These are phyloP conservation scores for Trachelus troglodyta DNA, from an alignment of 2,888 invertebrate species.

Conservation along the genomic window DNA sequence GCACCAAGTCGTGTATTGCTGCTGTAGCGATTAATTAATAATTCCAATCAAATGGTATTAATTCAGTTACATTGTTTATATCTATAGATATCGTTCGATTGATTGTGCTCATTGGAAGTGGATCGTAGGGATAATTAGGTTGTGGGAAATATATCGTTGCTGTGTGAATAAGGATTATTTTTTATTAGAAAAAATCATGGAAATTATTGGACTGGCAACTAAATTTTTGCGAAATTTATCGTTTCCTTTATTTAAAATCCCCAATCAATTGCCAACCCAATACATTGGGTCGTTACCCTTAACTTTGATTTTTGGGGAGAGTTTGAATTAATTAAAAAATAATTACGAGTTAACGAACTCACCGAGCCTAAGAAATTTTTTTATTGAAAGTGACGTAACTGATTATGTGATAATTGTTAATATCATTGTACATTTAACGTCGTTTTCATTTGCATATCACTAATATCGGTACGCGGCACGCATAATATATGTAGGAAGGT, in stretches of 20 bases:
- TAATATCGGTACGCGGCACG: not conserved
- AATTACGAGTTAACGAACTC: not conserved
- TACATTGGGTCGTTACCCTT: not conserved
- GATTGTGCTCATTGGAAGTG: not conserved
- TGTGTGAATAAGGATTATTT: not conserved
- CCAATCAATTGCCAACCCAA: no score
- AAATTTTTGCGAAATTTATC: no score
- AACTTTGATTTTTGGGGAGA: not conserved
- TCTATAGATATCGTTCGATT: not conserved
- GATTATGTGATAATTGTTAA: not conserved
- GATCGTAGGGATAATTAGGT: not conserved
- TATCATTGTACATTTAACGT: not conserved
- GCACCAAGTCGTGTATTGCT: not conserved
- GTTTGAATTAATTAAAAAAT: not conserved
- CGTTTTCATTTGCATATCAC: not conserved
- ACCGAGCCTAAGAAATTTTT: not conserved
- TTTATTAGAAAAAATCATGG: not conserved
- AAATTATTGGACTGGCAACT: no score
- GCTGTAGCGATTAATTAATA: not conserved
- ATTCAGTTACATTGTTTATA: not conserved
- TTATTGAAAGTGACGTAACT: not conserved
- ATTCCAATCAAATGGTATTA: not conserved
- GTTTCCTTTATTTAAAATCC: no score
- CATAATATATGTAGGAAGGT: not conserved
- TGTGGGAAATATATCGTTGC: not conserved